These are phyloP conservation scores for Hyperoplus lanceolatus DNA, from an alignment of 2,797 vertebrate species.

Conservation along the genomic window DNA sequence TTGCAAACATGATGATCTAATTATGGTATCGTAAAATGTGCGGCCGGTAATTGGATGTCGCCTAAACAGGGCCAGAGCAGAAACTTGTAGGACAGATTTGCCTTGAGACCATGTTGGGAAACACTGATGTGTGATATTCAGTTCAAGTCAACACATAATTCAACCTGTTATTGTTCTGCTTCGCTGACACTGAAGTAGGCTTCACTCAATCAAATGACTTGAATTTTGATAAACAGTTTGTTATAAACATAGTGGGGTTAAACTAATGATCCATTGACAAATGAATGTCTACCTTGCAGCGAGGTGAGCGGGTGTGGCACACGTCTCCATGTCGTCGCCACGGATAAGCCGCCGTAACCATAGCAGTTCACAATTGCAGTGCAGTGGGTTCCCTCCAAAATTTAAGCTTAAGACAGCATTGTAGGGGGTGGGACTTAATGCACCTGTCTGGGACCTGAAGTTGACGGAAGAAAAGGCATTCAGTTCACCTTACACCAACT, in stretches of 20 bases:
- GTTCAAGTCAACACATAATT: neutral
- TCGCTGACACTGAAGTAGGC: neutral
- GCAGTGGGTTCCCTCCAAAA: conserved; percentile 94
- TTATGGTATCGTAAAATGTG: conserved; percentile 30
- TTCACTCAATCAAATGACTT: neutral
- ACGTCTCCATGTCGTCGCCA: conserved; percentile 94
- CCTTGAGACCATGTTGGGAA: neutral
- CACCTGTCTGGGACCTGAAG: conserved; percentile 89
- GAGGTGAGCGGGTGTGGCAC: conserved; percentile 89
- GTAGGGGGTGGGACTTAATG: conserved; percentile 90
- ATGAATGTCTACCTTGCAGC: conserved; percentile 80
- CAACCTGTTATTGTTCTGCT: neutral
- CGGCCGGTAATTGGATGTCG: conserved; percentile 20
- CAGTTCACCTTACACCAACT: neutral
- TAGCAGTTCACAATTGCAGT: conserved; percentile 94
- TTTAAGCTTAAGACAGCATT: conserved; percentile 89
- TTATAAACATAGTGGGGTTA: no score
- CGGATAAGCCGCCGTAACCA: conserved; percentile 92
- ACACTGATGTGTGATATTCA: neutral
- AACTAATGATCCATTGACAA: neutral
- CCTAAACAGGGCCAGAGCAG: conserved; percentile 15
- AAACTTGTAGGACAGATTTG: conserved; percentile 9
- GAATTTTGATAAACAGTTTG: neutral
- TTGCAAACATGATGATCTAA: conserved; percentile 24
- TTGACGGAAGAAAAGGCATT: neutral